Evolutionary conservation across 2,797 vertebrate genomes (phyloP), one percentile per base, ranked within the genome.

Genomic region (Phalanger gymnotis): DNA sequence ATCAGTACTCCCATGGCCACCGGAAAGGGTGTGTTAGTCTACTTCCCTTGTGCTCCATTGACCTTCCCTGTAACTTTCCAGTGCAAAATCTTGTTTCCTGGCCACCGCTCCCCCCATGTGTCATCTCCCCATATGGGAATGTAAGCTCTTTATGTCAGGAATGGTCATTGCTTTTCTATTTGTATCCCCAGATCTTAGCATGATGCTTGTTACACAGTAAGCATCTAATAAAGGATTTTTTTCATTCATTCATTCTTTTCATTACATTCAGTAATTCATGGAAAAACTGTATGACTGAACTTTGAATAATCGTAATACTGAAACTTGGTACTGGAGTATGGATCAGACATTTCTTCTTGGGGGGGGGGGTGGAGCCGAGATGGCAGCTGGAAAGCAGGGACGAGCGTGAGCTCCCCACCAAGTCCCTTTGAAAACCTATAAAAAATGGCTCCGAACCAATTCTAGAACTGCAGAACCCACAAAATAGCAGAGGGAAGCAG

Each of bases 101-200:
- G 19, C 0, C 66, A 47, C 40, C n/a, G 1, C 22, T 47, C 22
- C 0, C 31, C n/a, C 22, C 0, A 47, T 27, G 0, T 11, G 22
- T 47, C 34, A 47, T 47, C 40, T 47, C 22, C 22, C 40, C 22
- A 22, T 10, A 25, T 47, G 25, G 73, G 40, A 81, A 47, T 81
- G 30, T 81, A 81, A 81, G 40, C 22, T 81, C 19, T 81, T 47
- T 81, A 27, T 47, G 73, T 47, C 19, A 47, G 40, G 40, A 47
- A 47, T 47, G 47, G 6, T 81, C 40, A 25, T 25, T 47, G 40
- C 40, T 81, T 81, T 81, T 81, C 22, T 47, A 81, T 47, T 25
- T 81, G 9, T 81, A 47, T 81, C 2, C 22, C 40, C 22, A 81
- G 22, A 81, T 81, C 22, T n/a, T 81, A 47, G 40, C 40, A 47